These are phyloP conservation scores for Hecatera dysodea DNA, from an alignment of 2,888 invertebrate species.

Conservation along the genomic window DNA sequence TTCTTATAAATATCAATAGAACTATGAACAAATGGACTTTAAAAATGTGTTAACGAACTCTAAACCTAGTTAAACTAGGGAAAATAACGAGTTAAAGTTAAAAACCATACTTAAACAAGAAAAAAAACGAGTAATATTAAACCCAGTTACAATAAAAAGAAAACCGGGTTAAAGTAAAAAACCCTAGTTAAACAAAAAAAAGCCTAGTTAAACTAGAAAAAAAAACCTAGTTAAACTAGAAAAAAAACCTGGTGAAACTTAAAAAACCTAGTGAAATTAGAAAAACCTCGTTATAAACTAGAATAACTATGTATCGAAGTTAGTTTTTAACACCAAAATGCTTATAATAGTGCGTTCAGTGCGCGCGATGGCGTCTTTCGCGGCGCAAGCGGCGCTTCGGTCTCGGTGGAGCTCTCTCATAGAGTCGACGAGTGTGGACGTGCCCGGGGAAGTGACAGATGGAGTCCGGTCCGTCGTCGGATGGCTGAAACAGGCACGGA, in stretches of 20 bases:
- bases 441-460: constrained; percentile 92
- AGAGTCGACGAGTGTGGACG: constrained; percentile 93
- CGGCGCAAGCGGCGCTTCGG: constrained; percentile 93
- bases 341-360: constrained; percentile 80
- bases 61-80: not conserved
- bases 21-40: constrained; percentile 5
- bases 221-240: not conserved
- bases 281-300: not conserved
- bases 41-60: constrained; percentile 1
- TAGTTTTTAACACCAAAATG: constrained; percentile 70
- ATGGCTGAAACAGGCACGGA: constrained; percentile 95
- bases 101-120: not conserved
- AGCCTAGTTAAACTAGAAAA: constrained; percentile 5
- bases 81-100: not conserved
- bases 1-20: not conserved
- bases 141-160: not conserved
- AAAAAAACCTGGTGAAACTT: too few species aligned
- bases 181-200: not conserved
- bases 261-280: not conserved
- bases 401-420: constrained; percentile 94
- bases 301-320: not conserved
- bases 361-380: constrained; percentile 92
- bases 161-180: not conserved
- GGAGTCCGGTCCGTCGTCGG: constrained; percentile 95
- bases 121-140: not conserved